Conservation (phyloP, 2,797 vertebrate species). For the Lindbergichthys nudifrons region DNA sequence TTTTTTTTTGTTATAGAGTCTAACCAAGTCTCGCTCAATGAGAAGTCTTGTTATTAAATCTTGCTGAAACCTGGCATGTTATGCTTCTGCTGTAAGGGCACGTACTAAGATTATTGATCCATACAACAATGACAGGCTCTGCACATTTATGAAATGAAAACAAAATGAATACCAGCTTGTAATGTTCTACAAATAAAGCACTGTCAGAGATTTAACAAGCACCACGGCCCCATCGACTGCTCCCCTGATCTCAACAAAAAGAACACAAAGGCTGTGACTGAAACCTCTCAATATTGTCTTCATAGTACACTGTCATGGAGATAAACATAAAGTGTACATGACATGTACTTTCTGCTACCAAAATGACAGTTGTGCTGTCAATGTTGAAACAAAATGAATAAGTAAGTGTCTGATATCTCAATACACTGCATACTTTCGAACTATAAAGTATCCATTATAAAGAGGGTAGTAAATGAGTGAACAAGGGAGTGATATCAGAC, state of each 20-base stretch:
- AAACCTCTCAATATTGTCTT: background rate
- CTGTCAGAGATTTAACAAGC: constrained; percentile 4
- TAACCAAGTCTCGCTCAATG: too few species aligned
- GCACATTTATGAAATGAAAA: constrained; percentile 24
- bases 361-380: background rate
- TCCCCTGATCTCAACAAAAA: background rate
- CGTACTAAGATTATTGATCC: constrained; percentile 19
- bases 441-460: background rate
- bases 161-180: background rate
- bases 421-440: background rate
- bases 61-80: constrained; percentile 14
- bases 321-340: background rate
- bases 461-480: background rate
- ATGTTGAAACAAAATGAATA: background rate
- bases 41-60: too few species aligned
- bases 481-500: background rate
- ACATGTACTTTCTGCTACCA: background rate
- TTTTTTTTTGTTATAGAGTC: too few species aligned
- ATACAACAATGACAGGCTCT: background rate
- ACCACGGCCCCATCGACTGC: background rate
- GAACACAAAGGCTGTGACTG: background rate
- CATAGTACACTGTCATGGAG: too few species aligned
- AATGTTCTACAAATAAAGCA: background rate
- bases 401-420: background rate
- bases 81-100: constrained; percentile 29